phyloP scores from a whole-genome alignment of 2,797 vertebrate genomes.

The Gadopsis marmoratus region DNA sequence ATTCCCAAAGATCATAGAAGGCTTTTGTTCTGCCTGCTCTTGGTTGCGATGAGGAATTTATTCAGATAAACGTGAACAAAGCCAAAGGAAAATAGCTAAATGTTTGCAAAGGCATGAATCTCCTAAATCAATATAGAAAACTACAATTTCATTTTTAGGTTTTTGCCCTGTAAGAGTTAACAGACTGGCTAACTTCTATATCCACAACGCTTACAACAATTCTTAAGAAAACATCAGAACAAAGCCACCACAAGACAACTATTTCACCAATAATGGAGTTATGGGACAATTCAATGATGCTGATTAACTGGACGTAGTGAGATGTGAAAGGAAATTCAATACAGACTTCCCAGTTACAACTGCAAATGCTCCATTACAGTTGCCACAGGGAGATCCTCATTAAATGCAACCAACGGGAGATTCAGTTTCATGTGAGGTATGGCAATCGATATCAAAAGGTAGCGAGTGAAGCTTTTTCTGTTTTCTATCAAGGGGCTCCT shows the following conservation, averaged over 20 bases:
- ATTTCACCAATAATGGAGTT: constrained; percentile 44
- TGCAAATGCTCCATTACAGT: constrained; percentile 71
- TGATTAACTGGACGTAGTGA: constrained; percentile 63
- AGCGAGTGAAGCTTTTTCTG: constrained; percentile 70
- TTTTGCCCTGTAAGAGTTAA: constrained; percentile 11
- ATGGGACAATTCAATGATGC: constrained; percentile 41
- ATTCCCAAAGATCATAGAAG: constrained; percentile 20
- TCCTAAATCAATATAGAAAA: constrained; percentile 31
- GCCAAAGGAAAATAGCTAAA: constrained; percentile 28
- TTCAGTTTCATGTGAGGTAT: constrained; percentile 74
- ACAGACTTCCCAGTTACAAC: constrained; percentile 65
- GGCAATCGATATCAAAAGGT: constrained; percentile 72
- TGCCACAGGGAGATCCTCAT: constrained; percentile 71
- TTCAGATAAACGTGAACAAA: constrained; percentile 42
- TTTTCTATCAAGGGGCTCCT: constrained; percentile 62
- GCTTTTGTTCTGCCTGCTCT: constrained; percentile 11
- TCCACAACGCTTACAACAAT: constrained; percentile 11
- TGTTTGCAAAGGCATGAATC: constrained; percentile 18
- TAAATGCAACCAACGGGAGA: constrained; percentile 73
- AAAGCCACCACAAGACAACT: constrained; percentile 40
- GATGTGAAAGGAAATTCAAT: constrained; percentile 66
- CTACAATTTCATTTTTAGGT: constrained; percentile 9
- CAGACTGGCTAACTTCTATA: constrained; percentile 9
- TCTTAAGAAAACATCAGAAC: constrained; percentile 16
- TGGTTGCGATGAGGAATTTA: constrained; percentile 31